Evolutionary conservation across 2,888 invertebrate species (phyloP), one percentile per base, ranked within the genome.

Genomic region (Dysmachus trigonus): DNA sequence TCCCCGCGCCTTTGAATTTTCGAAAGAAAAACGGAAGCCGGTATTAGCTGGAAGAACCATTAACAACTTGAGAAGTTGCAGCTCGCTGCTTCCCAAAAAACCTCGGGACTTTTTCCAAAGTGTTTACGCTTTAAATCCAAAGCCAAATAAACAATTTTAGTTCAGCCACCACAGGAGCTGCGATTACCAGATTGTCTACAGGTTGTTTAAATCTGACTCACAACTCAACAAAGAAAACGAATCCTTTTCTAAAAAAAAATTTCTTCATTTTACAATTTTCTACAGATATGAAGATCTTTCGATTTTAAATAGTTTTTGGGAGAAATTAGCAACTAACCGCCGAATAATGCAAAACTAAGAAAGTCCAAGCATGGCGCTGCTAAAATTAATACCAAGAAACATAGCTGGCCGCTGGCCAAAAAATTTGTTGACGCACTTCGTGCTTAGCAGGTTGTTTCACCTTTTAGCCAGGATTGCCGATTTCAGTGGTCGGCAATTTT

Each of bases 401-500:
- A 62, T 30, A 51, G 8, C 38, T 87, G 87, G 87, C 86, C 10
- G 35, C 18, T 62, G 18, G 47, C 87, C 87, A 87, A 86, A 51
- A 81, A 51, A 87, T 73, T 31, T 71, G 47, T 82, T 87, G 87
- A 87, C 87, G 87, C 87, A 87, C 86, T 86, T 86, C 79, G 47
- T 27, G 53, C 81, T 86, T 87, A 87, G 87, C 87, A 87, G 87
- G 87, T 87, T 87, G 87, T 87, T 87, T 86, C 87, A 87, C 86
- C 87, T 85, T 73, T 84, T 62, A 22, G 82, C 62, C n/a, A 77
- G 15, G 41, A 62, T 62, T 22, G 62, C 76, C 3, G 62, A 62
- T 62, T 27, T n/a, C 10, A 62, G 62, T 22, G 47, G 27, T 77
- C 77, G 47, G 72, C 38, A 33, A 22, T 35, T 41, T 38, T 18